A percentile compares a stretch with the other conserved stretches of the same genome.
Conservation (phyloP, 1,140 invertebrate species). For the Drosophila melanogaster region DNA sequence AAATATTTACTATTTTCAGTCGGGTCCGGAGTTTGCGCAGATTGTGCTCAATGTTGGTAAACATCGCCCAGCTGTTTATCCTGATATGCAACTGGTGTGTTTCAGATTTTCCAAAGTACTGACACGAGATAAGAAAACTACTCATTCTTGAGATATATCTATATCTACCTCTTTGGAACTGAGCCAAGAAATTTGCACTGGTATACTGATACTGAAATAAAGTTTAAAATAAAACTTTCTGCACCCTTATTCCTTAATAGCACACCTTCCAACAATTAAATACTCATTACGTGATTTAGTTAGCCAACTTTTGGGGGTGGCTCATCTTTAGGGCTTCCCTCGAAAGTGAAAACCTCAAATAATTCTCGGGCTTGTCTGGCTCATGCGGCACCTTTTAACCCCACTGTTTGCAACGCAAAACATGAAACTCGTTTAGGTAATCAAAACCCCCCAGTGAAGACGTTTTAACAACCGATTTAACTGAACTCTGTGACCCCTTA, state of each 20-base stretch:
- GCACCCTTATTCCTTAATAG: background rate
- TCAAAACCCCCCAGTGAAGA: slow-evolving; percentile 17
- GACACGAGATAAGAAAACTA: background rate
- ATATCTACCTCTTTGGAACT: background rate
- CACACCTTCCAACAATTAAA: slow-evolving; percentile 33
- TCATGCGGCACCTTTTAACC: slow-evolving; percentile 64
- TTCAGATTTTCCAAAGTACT: slow-evolving; percentile 9
- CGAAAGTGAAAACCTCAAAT: slow-evolving; percentile 9
- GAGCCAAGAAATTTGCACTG: background rate
- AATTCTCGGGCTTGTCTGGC: slow-evolving; percentile 61
- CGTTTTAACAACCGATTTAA: slow-evolving; percentile 78
- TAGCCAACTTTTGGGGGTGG: slow-evolving; percentile 11
- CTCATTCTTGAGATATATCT: too few species aligned
- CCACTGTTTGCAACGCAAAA: slow-evolving; percentile 20
- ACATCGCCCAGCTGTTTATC: slow-evolving; percentile 56
- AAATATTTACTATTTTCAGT: slow-evolving; percentile 64
- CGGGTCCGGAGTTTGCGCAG: slow-evolving; percentile 64
- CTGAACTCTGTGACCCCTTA: slow-evolving; percentile 60
- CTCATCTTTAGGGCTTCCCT: slow-evolving; percentile 47
- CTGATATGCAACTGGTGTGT: slow-evolving; percentile 46
- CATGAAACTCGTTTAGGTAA: slow-evolving; percentile 37
- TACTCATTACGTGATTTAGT: slow-evolving; percentile 21
- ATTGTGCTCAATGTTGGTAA: slow-evolving; percentile 57
- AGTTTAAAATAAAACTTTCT: background rate
- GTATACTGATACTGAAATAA: background rate